Percentiles rank a stretch among this genome's conserved stretches.
Evolutionary conservation across 1,140 invertebrate genomes (phyloP).

Genomic region (honey bee (Apis mellifera)): DNA sequence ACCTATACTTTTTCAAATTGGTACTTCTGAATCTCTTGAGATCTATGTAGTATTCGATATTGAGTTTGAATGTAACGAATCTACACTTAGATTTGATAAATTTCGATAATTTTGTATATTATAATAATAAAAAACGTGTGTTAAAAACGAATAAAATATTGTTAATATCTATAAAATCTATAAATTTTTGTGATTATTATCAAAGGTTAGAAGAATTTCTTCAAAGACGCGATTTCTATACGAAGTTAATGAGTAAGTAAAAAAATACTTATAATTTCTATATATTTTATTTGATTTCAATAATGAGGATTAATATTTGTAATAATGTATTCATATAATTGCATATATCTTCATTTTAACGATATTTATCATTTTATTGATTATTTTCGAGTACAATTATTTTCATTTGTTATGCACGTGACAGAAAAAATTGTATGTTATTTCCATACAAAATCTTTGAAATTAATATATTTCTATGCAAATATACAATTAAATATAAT

Average conservation of each 20-base stretch:
- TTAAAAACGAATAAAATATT: no score
- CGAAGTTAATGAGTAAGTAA: not conserved
- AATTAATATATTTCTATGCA: not conserved
- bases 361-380: not conserved
- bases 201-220: slow-evolving; percentile 36
- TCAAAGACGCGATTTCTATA: not conserved
- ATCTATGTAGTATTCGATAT: not conserved
- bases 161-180: no score
- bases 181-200: not conserved
- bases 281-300: not conserved
- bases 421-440: not conserved
- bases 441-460: not conserved
- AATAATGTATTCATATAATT: no score
- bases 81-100: not conserved
- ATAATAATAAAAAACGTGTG: not conserved
- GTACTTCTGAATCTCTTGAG: not conserved
- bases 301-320: not conserved
- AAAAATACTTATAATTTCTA: not conserved
- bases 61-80: slow-evolving; percentile 11
- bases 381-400: not conserved
- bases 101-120: not conserved
- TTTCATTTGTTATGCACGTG: not conserved
- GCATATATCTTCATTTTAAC: not conserved
- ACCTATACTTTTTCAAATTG: slow-evolving; percentile 34
- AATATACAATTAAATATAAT: not conserved